Conservation (phyloP, 2,797 vertebrate genomes). For the Lagorchestes hirsutus region DNA sequence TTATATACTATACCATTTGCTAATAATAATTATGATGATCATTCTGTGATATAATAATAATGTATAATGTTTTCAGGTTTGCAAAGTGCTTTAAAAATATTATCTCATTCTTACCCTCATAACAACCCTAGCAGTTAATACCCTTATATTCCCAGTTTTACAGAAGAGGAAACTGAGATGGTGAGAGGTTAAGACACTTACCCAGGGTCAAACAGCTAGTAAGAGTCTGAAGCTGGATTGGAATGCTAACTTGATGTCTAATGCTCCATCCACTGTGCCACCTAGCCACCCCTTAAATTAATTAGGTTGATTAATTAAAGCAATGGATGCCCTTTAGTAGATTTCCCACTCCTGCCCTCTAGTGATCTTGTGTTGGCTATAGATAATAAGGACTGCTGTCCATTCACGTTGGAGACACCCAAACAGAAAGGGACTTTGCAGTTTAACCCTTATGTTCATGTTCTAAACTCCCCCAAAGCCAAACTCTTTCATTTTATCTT, state of each 20-base stretch:
- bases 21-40: too few relatives aligned
- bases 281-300: background rate
- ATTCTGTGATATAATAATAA: background rate
- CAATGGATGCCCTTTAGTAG: background rate
- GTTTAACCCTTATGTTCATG: background rate
- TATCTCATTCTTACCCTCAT: background rate
- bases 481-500: background rate
- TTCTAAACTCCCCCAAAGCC: background rate
- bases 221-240: background rate
- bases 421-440: background rate
- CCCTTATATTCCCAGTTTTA: background rate
- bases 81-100: background rate
- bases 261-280: background rate
- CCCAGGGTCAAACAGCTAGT: background rate
- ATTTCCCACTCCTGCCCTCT: background rate
- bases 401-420: background rate
- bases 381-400: background rate
- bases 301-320: background rate
- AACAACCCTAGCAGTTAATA: background rate
- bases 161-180: background rate
- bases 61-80: background rate
- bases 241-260: background rate
- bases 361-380: background rate
- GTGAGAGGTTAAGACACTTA: background rate
- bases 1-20: background rate